These are phyloP conservation scores for Apodemus sylvaticus DNA, from an alignment of 2,113 vertebrate species.

Conservation along the genomic window DNA sequence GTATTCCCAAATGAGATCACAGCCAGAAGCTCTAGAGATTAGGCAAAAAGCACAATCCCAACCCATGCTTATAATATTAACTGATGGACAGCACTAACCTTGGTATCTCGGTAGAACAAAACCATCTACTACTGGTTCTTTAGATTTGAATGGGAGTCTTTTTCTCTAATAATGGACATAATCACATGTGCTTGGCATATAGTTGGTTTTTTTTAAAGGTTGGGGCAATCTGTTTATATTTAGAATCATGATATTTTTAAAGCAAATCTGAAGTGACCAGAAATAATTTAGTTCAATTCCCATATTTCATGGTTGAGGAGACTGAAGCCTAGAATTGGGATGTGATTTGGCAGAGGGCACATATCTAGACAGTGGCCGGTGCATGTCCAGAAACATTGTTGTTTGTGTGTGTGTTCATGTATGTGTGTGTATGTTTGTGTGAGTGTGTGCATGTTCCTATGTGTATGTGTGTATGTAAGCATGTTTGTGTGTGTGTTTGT, in stretches of 20 bases:
- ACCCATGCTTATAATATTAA: too few relatives aligned
- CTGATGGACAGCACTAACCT: neutral
- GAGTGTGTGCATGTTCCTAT: neutral
- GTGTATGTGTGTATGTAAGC: neutral
- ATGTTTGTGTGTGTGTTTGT: neutral
- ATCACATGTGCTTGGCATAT: neutral
- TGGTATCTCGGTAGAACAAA: neutral
- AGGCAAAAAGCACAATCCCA: neutral
- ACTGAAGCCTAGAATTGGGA: neutral
- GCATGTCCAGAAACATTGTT: neutral
- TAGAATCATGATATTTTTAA: constrained; percentile 4
- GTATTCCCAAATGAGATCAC: neutral
- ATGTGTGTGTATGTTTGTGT: neutral
- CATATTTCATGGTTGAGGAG: constrained; percentile 45
- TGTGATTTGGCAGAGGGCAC: neutral
- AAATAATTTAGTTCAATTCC: constrained; percentile 18
- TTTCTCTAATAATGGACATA: neutral
- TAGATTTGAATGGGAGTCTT: neutral
- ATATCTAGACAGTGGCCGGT: neutral
- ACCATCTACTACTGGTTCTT: neutral
- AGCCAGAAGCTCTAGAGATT: neutral
- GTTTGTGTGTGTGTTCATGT: neutral
- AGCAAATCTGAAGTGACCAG: constrained; percentile 1
- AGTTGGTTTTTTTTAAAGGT: neutral
- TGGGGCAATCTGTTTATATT: neutral